Conservation (phyloP, 2,888 invertebrate species). For the Mantis religiosa region DNA sequence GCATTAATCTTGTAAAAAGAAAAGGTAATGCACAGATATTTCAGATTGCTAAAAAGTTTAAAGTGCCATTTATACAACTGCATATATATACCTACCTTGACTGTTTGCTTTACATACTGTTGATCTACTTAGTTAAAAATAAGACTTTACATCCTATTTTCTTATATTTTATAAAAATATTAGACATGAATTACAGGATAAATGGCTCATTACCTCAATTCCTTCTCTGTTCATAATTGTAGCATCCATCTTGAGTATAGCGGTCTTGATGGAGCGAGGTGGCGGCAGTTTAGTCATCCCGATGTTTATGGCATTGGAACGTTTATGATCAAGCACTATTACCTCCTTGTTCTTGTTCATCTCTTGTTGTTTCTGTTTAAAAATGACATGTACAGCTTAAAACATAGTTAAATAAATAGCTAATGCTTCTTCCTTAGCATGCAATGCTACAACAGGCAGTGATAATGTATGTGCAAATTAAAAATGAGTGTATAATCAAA, state of each 20-base stretch:
- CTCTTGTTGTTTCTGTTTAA: constrained; percentile 73
- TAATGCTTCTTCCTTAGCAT: background rate
- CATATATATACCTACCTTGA: too few relatives aligned
- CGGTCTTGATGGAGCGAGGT: constrained; percentile 96
- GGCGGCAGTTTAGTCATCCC: constrained; percentile 98
- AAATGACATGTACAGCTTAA: constrained; percentile 13
- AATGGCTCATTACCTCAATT: constrained; percentile 63
- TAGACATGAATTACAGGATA: too few relatives aligned
- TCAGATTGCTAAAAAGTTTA: too few relatives aligned
- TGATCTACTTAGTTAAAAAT: too few relatives aligned
- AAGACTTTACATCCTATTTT: too few relatives aligned
- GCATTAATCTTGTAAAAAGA: too few relatives aligned
- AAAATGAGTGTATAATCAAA: background rate
- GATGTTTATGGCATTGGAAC: constrained; percentile 98
- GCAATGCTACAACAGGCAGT: background rate
- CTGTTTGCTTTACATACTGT: too few relatives aligned
- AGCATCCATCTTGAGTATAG: constrained; percentile 98
- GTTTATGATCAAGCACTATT: constrained; percentile 91
- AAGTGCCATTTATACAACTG: too few relatives aligned
- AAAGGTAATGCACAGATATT: too few relatives aligned
- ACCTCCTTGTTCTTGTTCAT: constrained; percentile 84
- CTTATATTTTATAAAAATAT: too few relatives aligned
- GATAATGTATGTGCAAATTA: background rate
- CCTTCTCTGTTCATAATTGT: constrained; percentile 97
- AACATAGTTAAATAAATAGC: background rate